Conservation (phyloP, 2,113 vertebrate genomes). For the Phocoena phocoena region DNA sequence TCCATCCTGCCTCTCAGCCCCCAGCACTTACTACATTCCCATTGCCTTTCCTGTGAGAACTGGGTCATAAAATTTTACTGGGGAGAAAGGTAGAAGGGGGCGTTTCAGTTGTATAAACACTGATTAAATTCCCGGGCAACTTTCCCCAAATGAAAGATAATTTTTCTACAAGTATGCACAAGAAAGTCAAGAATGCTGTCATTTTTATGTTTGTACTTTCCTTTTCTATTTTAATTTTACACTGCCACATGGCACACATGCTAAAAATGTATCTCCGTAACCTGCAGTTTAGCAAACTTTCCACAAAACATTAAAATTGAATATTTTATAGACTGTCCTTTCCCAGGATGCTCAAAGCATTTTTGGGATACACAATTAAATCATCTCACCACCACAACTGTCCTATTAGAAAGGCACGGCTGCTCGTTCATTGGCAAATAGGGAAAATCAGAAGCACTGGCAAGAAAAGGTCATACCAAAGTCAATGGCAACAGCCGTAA, state of each 20-base stretch:
- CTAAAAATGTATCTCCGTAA: slow-evolving; percentile 68
- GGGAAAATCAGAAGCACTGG: not conserved
- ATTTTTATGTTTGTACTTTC: slow-evolving; percentile 69
- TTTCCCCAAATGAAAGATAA: slow-evolving; percentile 72
- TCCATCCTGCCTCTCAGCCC: not conserved
- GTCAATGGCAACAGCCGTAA: slow-evolving; percentile 31
- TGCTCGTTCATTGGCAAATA: not conserved
- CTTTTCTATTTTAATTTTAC: slow-evolving; percentile 71
- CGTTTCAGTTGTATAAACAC: slow-evolving; percentile 66
- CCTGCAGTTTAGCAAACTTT: slow-evolving; percentile 65
- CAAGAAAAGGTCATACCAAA: slow-evolving; percentile 65
- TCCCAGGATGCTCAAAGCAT: slow-evolving; percentile 41
- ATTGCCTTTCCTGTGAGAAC: slow-evolving; percentile 50
- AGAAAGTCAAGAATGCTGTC: slow-evolving; percentile 75
- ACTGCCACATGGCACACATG: slow-evolving; percentile 63
- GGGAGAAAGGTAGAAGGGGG: slow-evolving; percentile 55
- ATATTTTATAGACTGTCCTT: slow-evolving; percentile 51
- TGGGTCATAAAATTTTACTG: slow-evolving; percentile 65
- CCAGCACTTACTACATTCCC: not conserved
- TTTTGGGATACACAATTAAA: slow-evolving; percentile 32
- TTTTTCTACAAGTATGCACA: slow-evolving; percentile 68
- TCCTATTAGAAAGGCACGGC: not conserved
- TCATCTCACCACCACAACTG: not conserved
- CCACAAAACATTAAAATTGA: slow-evolving; percentile 27
- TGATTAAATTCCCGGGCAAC: slow-evolving; percentile 65